Evolutionary conservation across 2,797 vertebrate species (phyloP).

Genomic region (Psittacula derbiana): DNA sequence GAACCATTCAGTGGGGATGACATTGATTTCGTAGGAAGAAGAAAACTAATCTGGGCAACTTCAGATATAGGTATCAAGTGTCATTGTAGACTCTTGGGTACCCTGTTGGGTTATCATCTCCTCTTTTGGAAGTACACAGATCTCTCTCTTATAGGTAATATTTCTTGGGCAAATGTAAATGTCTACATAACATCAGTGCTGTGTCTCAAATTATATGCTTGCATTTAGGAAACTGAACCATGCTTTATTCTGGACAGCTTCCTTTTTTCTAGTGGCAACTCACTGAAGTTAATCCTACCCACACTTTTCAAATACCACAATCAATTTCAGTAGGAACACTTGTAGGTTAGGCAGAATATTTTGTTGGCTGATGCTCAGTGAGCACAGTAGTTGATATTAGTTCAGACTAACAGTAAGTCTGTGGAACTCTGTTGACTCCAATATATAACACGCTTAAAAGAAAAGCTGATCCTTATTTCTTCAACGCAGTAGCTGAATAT

Average conservation of each 20-base stretch:
- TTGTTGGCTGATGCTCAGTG: rapidly evolving
- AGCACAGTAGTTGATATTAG: neutral
- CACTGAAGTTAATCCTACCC: neutral
- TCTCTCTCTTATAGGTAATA: neutral
- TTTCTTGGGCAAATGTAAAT: neutral
- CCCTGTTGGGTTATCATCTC: neutral
- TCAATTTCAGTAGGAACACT: neutral
- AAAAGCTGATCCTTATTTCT: neutral
- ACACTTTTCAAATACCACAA: neutral
- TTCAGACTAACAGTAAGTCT: neutral
- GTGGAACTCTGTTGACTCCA: neutral
- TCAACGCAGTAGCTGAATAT: neutral
- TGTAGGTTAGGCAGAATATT: neutral
- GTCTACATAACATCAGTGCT: neutral
- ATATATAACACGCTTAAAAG: neutral
- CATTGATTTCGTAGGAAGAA: neutral
- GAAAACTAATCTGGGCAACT: neutral
- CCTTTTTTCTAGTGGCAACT: neutral
- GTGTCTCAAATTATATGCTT: neutral
- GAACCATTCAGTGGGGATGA: neutral
- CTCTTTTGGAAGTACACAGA: neutral
- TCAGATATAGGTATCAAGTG: neutral
- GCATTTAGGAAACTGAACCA: neutral
- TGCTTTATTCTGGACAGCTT: neutral
- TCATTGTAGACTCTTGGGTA: neutral